Evolutionary conservation across 2,113 vertebrate species (phyloP), one percentile per base, ranked within the genome.

Genomic region (Laticauda laticaudata): DNA sequence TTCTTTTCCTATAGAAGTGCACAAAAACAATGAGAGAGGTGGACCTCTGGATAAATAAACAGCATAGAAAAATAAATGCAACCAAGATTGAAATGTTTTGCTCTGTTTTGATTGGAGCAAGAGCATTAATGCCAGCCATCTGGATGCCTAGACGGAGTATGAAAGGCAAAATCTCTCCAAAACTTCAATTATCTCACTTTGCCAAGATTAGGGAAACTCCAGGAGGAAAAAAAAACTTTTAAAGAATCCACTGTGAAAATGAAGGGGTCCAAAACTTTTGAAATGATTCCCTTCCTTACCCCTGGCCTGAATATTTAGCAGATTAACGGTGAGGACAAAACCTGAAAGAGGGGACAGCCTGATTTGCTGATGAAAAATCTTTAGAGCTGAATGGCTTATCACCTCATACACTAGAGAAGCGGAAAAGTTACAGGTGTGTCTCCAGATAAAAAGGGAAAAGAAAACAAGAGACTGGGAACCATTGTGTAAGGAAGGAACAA

Each of bases 211-310:
- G 93, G 89, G 92, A 64, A 54, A 20, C 56, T 1, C 0, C 75
- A 81, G 75, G 75, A 4, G 8, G 20, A 69, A 26, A 26, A 59
- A 57, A 92, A 48, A 93, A 26, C 81, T 94, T 53, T 45, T 26
- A 29, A 93, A 59, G 61, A 93, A 88, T 93, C 93, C 64, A 86
- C 18, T 69, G 69, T 54, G 95, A 92, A 92, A 95, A 95, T 54
- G 20, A 92, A 96, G 61, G 92, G 85, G 88, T 85, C 64, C 14
- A 81, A 39, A 43, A 6, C 3, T 18, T 34, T 86, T 15, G 5
- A 0, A 8, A 53, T 39, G 53, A 92, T 88, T 75, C 48, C 88
- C 86, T n/a, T 61, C 57, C 93, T 94, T 87, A 93, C 55, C 56
- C n/a, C 53, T 64, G 48, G 86, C 12, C 39, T 90, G 93, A 93